Evolutionary conservation across 2,888 invertebrate species (phyloP).

Genomic region (Rapana venosa): DNA sequence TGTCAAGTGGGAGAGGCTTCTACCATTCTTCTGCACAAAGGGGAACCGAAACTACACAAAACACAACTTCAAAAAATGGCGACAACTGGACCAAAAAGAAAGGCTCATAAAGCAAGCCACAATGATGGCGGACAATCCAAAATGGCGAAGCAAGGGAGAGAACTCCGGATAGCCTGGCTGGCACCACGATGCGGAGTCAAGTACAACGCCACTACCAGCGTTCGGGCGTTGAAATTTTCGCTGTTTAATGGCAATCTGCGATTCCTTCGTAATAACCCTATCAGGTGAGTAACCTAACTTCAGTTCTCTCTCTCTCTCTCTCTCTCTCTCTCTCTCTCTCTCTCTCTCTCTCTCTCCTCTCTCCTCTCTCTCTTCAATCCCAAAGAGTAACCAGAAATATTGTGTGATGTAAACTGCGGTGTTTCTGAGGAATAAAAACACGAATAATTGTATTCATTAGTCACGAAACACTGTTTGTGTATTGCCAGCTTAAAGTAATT

Average conservation of each 20-base stretch:
- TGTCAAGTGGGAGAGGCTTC: no score
- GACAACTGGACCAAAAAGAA: not conserved
- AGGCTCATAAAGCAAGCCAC: not conserved
- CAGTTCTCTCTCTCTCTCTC: not conserved
- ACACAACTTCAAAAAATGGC: not conserved
- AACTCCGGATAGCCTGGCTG: conserved; percentile 46
- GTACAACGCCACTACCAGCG: conserved; percentile 33
- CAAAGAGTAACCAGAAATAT: no score
- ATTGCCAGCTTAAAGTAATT: no score
- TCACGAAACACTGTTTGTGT: no score
- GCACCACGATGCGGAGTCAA: conserved; percentile 27
- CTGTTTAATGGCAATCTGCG: not conserved
- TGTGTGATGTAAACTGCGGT: no score
- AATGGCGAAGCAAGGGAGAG: conserved; percentile 12
- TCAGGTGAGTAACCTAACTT: not conserved
- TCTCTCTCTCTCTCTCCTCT: not conserved
- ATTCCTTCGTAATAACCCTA: not conserved
- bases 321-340: not conserved
- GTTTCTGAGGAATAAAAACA: no score
- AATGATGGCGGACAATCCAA: not conserved
- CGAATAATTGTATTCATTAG: no score
- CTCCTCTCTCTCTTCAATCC: not conserved
- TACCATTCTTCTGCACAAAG: not conserved
- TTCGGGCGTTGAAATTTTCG: not conserved
- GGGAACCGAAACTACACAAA: no score